Percentiles rank a stretch among this genome's conserved stretches.
Evolutionary conservation across 2,888 invertebrate genomes (phyloP).

Genomic region (Tenthredo amoena): DNA sequence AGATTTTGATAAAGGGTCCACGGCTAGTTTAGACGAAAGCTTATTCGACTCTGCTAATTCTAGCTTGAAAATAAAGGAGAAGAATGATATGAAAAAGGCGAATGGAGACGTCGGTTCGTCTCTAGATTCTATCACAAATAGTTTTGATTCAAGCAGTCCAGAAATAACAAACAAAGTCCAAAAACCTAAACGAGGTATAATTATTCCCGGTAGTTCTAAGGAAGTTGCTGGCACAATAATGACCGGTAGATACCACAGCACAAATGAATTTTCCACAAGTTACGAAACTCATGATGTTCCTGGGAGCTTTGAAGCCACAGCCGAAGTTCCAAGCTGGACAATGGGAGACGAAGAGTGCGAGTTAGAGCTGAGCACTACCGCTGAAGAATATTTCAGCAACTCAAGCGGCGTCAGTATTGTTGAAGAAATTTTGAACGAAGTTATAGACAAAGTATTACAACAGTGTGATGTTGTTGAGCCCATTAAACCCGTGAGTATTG

Average conservation of each 20-base stretch:
- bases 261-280: conserved; percentile 71
- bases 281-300: conserved; percentile 72
- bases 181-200: conserved; percentile 66
- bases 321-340: conserved; percentile 80
- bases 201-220: conserved; percentile 69
- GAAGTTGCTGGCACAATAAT: conserved; percentile 74
- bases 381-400: conserved; percentile 84
- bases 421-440: conserved; percentile 81
- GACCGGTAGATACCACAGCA: conserved; percentile 74
- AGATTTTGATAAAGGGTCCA: conserved; percentile 71
- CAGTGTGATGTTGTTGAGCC: conserved; percentile 69
- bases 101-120: conserved; percentile 73
- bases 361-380: conserved; percentile 82
- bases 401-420: conserved; percentile 78
- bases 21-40: conserved; percentile 74
- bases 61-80: conserved; percentile 68
- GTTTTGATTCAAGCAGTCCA: conserved; percentile 74
- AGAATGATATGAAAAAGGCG: conserved; percentile 71
- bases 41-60: conserved; percentile 71
- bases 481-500: conserved; percentile 65
- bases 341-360: conserved; percentile 79
- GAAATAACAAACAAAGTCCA: conserved; percentile 65
- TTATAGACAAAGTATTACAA: conserved; percentile 80
- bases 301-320: conserved; percentile 77
- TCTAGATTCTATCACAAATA: conserved; percentile 74